Evolutionary conservation across 2,888 invertebrate genomes (phyloP).

Genomic region (Pharmacophagus antenor): DNA sequence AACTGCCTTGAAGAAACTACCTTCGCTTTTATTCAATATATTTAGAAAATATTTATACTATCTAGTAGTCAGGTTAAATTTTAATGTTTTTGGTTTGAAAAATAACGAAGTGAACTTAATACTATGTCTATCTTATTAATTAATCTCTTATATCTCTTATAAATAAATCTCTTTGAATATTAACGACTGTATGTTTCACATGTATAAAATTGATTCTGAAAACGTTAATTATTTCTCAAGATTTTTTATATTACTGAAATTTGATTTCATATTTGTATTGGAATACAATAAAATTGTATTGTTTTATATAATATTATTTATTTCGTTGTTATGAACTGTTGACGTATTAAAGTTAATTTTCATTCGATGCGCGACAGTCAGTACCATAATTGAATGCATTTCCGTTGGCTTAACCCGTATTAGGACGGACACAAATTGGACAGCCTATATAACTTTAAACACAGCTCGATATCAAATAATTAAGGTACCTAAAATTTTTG

Average conservation of each 20-base stretch:
- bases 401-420: conserved; percentile 58
- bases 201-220: no score
- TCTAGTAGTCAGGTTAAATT: not conserved
- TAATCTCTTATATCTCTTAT: no score
- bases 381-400: conserved; percentile 63
- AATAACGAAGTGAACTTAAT: no score
- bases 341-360: conserved; percentile 16
- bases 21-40: conserved; percentile 35
- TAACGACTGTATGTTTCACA: no score
- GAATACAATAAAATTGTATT: no score
- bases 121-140: no score
- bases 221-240: not conserved
- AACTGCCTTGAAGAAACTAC: conserved; percentile 52
- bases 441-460: conserved; percentile 50
- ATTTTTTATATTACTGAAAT: no score
- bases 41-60: conserved; percentile 24
- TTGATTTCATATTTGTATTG: no score
- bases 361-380: conserved; percentile 53
- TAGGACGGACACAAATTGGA: conserved; percentile 62
- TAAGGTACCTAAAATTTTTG: no score
- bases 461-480: conserved; percentile 32
- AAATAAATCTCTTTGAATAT: no score
- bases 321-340: not conserved
- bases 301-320: not conserved
- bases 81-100: not conserved